A percentile compares a stretch with the other conserved stretches of the same genome.
Conservation (phyloP, 2,113 vertebrate species). For the Mola mola region DNA sequence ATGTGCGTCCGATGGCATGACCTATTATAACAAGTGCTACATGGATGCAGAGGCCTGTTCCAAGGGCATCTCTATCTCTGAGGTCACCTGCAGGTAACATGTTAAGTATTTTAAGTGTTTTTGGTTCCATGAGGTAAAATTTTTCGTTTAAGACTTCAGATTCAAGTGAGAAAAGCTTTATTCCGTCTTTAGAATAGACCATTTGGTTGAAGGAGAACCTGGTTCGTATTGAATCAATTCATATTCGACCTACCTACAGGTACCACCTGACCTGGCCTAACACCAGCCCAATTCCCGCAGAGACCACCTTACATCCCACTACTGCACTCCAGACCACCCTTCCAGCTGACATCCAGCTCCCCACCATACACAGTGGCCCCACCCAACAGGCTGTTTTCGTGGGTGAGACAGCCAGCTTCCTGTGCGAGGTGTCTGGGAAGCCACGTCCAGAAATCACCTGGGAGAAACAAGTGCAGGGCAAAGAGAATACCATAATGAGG, state of each 20-base stretch:
- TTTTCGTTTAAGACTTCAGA: conserved; percentile 8
- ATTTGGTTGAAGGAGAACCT: not conserved
- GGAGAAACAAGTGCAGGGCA: conserved; percentile 92
- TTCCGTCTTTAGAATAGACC: not conserved
- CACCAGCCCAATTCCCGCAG: conserved; percentile 88
- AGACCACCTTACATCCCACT: conserved; percentile 90
- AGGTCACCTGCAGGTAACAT: conserved; percentile 92
- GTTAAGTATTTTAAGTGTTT: conserved; percentile 76
- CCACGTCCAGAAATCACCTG: conserved; percentile 93
- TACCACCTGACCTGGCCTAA: conserved; percentile 95
- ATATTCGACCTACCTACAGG: conserved; percentile 53
- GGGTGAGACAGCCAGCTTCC: conserved; percentile 95
- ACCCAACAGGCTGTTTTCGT: conserved; percentile 87
- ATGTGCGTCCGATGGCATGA: conserved; percentile 96
- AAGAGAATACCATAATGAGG: conserved; percentile 90
- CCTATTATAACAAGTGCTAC: conserved; percentile 99
- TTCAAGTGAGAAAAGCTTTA: not conserved
- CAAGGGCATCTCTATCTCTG: conserved; percentile 90
- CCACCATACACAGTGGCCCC: conserved; percentile 84
- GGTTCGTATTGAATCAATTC: conserved; percentile 32
- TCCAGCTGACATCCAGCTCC: conserved; percentile 82
- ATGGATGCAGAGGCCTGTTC: conserved; percentile 98
- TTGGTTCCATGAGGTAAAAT: conserved; percentile 58
- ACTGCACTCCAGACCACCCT: conserved; percentile 88
- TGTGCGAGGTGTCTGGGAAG: conserved; percentile 91